These are phyloP conservation scores for Rhamphomyia laevipes DNA, from an alignment of 2,888 invertebrate species.

Conservation along the genomic window DNA sequence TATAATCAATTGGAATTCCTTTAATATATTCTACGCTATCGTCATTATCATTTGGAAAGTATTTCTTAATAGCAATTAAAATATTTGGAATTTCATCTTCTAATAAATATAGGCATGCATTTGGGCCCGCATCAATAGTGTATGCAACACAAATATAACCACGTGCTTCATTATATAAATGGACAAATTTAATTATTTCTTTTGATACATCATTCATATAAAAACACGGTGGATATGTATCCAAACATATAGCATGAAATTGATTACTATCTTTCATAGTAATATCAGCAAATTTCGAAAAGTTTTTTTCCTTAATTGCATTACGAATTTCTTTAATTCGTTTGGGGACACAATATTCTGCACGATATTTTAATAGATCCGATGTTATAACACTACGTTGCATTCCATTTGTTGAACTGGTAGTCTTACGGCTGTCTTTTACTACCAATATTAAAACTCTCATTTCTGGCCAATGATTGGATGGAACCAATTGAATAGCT, in stretches of 20 bases:
- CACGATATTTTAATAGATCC: slow-evolving; percentile 62
- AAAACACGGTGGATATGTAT: slow-evolving; percentile 85
- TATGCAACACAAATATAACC: slow-evolving; percentile 72
- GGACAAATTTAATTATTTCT: slow-evolving; percentile 65
- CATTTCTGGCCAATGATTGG: slow-evolving; percentile 82
- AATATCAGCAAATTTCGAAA: slow-evolving; percentile 74
- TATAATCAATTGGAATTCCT: slow-evolving; percentile 40
- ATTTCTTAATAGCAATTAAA: slow-evolving; percentile 52
- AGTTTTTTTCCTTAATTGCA: slow-evolving; percentile 54
- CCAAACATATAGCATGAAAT: slow-evolving; percentile 86
- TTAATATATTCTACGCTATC: slow-evolving; percentile 41
- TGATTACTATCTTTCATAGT: slow-evolving; percentile 98
- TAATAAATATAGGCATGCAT: slow-evolving; percentile 80
- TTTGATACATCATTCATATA: slow-evolving; percentile 89
- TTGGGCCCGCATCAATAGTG: slow-evolving; percentile 98
- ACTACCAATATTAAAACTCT: slow-evolving; percentile 81
- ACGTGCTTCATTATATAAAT: slow-evolving; percentile 63
- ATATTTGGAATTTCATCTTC: slow-evolving; percentile 62
- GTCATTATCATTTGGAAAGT: slow-evolving; percentile 51
- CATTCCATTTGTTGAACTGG: slow-evolving; percentile 86
- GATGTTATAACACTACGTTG: slow-evolving; percentile 68
- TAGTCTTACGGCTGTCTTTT: slow-evolving; percentile 68
- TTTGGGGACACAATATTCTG: slow-evolving; percentile 58
- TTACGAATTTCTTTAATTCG: slow-evolving; percentile 44
- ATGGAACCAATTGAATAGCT: slow-evolving; percentile 59